Evolutionary conservation across 2,888 invertebrate species (phyloP), one percentile per base, ranked within the genome.

Genomic region (Megastigmus dorsalis): DNA sequence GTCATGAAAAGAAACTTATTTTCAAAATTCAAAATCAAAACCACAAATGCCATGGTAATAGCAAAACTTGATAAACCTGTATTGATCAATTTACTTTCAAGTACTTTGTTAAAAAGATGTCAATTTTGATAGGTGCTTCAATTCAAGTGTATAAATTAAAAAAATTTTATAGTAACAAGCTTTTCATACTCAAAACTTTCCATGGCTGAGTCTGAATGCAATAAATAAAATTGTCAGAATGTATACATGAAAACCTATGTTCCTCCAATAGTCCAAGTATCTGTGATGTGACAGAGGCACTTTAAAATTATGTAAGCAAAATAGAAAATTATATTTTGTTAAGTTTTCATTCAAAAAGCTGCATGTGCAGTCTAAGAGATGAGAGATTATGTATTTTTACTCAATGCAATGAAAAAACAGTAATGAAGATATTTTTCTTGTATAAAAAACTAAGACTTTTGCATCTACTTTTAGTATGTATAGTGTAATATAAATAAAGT

Each of bases 251-350:
- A 66, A 66, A 33, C 23, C 15, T 70, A 54, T 13, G 54, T 54
- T 69, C 28, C 50, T 67, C 23, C 43, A 30, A 28, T 43, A 33
- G 38, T 55, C n/a, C 66, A 67, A 66, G 52, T 54, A 23, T 67
- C 33, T 54, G 18, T 52, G 65, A 41, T 38, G 26, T n/a, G 20
- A 45, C 10, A 20, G 26, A 23, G 33, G 15, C 55, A 67, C 36
- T 55, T 67, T 43, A 45, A 62, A 41, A 54, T 54, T 54, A 9
- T 54, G 52, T 30, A 60, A 18, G 33, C 30, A 15, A 28, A 50
- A 52, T 66, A 55, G 38, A 36, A 30, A 48, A 60, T 66, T 66
- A 69, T 69, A 69, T 69, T 69, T 69, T 60, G 10, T 69, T 69
- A 69, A 52, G 38, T 52, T 69, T 60, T 52, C 41, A 69, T 69